These are phyloP conservation scores for Mimas tiliae DNA, from an alignment of 2,888 invertebrate genomes.

Conservation along the genomic window DNA sequence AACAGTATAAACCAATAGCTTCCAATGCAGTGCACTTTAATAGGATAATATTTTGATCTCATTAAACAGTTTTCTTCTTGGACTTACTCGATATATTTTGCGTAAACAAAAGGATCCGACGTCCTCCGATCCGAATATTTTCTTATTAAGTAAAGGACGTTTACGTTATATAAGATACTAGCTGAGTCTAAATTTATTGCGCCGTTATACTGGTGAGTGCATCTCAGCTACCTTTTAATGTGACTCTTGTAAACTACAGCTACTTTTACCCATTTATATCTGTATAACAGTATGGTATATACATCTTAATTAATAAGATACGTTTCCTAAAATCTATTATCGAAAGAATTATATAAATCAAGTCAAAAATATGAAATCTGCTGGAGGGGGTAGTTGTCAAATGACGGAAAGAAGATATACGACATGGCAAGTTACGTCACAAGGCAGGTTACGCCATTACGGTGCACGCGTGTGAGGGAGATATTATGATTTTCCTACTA, in stretches of 20 bases:
- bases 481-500: no score
- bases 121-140: conserved; percentile 56
- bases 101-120: not conserved
- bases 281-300: no score
- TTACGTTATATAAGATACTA: conserved; percentile 71
- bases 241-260: conserved; percentile 46
- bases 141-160: conserved; percentile 71
- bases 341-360: not conserved
- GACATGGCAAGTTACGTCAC: no score
- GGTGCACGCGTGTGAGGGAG: no score
- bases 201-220: conserved; percentile 72
- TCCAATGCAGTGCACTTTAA: not conserved
- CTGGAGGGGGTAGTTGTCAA: no score
- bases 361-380: no score
- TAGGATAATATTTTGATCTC: not conserved
- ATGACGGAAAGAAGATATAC: no score
- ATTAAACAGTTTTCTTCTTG: not conserved
- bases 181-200: conserved; percentile 75
- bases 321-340: no score
- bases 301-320: no score
- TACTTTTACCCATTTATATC: conserved; percentile 16
- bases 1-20: no score
- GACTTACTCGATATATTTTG: not conserved
- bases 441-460: no score
- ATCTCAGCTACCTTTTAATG: conserved; percentile 52